Percentiles rank a stretch among this genome's conserved stretches.
Conservation (phyloP, 35 echinoderm and acorn worm genomes). For the Lytechinus pictus region DNA sequence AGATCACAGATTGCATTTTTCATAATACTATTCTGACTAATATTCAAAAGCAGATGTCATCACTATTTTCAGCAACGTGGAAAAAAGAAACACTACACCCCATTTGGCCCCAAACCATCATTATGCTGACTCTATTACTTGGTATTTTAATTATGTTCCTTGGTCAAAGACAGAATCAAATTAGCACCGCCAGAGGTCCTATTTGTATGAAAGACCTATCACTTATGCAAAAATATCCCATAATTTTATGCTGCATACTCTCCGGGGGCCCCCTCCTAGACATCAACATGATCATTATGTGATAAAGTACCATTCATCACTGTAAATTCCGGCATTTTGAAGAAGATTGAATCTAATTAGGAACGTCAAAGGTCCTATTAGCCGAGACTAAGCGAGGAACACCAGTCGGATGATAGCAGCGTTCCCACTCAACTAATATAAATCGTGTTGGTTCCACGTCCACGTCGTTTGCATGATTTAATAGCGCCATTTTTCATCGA, state of each 20-base stretch:
- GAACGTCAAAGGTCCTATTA: conserved; percentile 11
- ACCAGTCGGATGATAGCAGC: conserved; percentile 21
- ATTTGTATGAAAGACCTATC: background rate
- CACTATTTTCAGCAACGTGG: background rate
- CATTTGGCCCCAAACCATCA: background rate
- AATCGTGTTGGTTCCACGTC: conserved; percentile 52
- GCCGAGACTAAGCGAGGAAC: background rate
- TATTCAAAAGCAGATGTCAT: background rate
- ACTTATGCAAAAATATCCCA: background rate
- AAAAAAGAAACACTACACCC: background rate
- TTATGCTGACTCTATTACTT: background rate
- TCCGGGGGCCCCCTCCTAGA: background rate
- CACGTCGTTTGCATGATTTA: conserved; percentile 56
- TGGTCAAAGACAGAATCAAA: background rate
- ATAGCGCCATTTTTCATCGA: conserved; percentile 55
- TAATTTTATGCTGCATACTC: background rate
- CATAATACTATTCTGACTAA: background rate
- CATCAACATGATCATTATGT: background rate
- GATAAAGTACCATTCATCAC: background rate
- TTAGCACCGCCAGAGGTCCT: background rate
- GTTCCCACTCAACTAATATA: conserved; percentile 46
- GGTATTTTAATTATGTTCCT: background rate
- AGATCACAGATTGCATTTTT: background rate
- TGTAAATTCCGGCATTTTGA: background rate
- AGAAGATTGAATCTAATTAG: conserved; percentile 4